Evolutionary conservation across 2,797 vertebrate species (phyloP), one percentile per base, ranked within the genome.

Genomic region (Lindbergichthys nudifrons): DNA sequence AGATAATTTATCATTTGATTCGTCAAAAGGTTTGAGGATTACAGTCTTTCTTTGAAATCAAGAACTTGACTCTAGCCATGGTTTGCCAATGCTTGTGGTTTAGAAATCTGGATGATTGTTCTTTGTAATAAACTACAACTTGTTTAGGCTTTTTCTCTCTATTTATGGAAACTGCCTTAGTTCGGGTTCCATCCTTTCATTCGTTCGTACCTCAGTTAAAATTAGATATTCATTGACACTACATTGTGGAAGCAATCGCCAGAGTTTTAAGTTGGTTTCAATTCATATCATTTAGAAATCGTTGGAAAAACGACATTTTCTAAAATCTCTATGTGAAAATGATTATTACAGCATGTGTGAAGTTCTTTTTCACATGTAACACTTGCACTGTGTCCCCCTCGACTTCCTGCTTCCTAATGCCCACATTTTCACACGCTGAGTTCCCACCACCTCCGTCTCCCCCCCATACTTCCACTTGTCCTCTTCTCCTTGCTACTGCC

Each of bases 391-490:
- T 73, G 59, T 80, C 67, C 73, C 77, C 56, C 21, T 71, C 67
- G 58, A 72, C 83, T 87, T 92, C 88, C 87, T 86, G 80, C 81
- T 87, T 89, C 85, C 73, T 75, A 58, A 72, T 82, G 65, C 85
- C 70, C 72, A 64, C 71, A 57, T 51, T 86, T 90, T 89, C 85
- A 86, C 85, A 88, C 59, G 65, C 84, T 53, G 48, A 13, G 51
- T 90, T 87, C 81, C 79, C 88, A 86, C 80, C 77, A 51, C 39
- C 60, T 12, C 53, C 21, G 7, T 48, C 66, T 46, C 65, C 52
- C 64, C 72, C 45, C 56, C 50, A 6, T 5, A 45, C 53, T 1
- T 41, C 71, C 56, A 43, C 54, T 79, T 77, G 70, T 70, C 77
- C 63, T 84, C 73, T 60, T 52, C 73, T 51, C 56, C 72, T 50